These are phyloP conservation scores for Callipepla californica DNA, from an alignment of 2,113 vertebrate genomes.

Conservation along the genomic window DNA sequence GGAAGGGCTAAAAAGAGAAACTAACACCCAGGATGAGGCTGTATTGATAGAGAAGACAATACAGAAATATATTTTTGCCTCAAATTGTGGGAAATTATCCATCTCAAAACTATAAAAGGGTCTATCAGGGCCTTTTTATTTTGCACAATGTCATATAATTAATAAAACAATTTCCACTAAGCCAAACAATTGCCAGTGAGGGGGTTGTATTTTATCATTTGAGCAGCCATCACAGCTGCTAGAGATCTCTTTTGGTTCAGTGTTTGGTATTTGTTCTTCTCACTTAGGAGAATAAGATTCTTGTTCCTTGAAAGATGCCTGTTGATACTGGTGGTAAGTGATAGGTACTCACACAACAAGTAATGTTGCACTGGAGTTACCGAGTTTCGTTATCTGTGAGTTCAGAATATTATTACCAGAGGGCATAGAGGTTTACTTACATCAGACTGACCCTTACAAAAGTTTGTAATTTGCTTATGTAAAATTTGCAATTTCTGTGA, in stretches of 20 bases:
- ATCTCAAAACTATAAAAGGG: not conserved
- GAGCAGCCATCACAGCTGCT: not conserved
- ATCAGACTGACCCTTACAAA: not conserved
- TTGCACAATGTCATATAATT: not conserved
- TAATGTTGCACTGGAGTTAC: not conserved
- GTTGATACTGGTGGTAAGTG: not conserved
- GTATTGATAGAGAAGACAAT: not conserved
- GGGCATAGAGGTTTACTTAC: not conserved
- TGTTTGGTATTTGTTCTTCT: constrained; percentile 24
- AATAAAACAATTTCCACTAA: not conserved
- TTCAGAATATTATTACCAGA: not conserved
- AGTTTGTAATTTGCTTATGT: not conserved
- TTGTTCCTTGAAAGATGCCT: not conserved
- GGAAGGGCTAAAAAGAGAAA: not conserved
- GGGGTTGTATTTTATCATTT: constrained; percentile 7
- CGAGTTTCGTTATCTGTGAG: not conserved
- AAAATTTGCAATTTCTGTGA: not conserved
- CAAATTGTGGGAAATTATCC: not conserved
- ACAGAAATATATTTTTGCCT: not conserved
- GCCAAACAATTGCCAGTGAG: not conserved
- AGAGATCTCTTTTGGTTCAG: not conserved
- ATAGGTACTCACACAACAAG: not conserved
- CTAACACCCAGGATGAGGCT: not conserved
- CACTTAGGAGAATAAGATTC: not conserved
- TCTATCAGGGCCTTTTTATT: not conserved